Evolutionary conservation across 2,797 vertebrate genomes (phyloP), one percentile per base, ranked within the genome.

Genomic region (Pipistrellus nathusii): DNA sequence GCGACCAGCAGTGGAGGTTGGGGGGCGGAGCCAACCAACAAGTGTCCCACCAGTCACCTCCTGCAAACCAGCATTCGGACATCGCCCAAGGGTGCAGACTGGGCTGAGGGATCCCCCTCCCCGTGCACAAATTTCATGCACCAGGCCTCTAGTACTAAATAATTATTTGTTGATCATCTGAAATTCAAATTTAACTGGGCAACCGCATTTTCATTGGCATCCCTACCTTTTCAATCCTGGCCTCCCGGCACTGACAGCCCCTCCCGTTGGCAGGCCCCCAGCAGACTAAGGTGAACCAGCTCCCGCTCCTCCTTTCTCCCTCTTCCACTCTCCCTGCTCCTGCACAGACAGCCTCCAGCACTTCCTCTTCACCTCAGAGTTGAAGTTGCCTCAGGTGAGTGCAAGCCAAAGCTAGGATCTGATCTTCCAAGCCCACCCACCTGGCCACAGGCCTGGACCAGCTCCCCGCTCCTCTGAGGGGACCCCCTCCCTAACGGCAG

Each of bases 151-250:
- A 55, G 20, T 0, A 62, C 72, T 17, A 64, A 73, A 88, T 44
- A 77, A 69, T 11, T 44, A 23, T 4, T 27, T 30, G 7, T 23
- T 73, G 17, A 76, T 78, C 64, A 51, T 78, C 77, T 82, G 76
- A 76, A 91, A 81, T 89, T 80, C 5, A 85, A 48, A 84, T 51
- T 44, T 71, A 78, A 62, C 18, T 18, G 38, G 14, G 17, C 32
- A 17, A 64, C 32, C 2, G 3, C 35, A 80, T 53, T 91, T 88
- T 69, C 51, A 66, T 38, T 30, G 76, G 38, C 9, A 55, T 38
- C 32, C 38, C 53, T 27, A 46, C 23, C 44, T 82, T 96, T 84
- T 89, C 35, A 59, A 59, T 25, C 30, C 30, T 44, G 35, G 27
- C 69, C 84, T 41, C 44, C 55, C 8, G 5, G 41, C 32, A 35